phyloP scores from a whole-genome alignment of 2,888 invertebrate species.

The Carabus problematicus region DNA sequence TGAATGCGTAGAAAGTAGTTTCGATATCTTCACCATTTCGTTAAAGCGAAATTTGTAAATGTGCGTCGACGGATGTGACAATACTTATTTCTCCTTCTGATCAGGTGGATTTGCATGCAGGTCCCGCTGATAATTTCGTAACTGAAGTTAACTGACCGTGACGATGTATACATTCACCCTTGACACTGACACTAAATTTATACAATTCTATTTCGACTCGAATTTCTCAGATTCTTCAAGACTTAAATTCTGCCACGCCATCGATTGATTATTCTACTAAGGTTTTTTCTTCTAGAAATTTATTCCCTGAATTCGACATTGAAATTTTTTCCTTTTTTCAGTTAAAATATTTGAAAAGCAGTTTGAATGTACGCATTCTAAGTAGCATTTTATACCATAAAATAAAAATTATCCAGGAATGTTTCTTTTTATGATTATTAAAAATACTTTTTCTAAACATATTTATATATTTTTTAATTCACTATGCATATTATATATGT shows the following conservation, averaged over 20 bases:
- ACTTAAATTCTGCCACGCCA: conserved; percentile 1
- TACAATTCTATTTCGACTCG: conserved; percentile 27
- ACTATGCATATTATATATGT: no score
- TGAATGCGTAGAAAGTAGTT: conserved; percentile 20
- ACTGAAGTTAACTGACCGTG: conserved; percentile 33
- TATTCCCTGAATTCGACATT: conserved; percentile 21
- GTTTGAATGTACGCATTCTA: background rate
- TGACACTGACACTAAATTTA: conserved; percentile 38
- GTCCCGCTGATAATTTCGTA: conserved; percentile 25
- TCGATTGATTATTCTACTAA: background rate
- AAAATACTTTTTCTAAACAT: no score
- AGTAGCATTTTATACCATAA: background rate
- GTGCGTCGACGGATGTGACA: conserved; percentile 13
- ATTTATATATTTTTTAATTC: no score
- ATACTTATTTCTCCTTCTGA: conserved; percentile 19
- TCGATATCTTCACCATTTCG: conserved; percentile 12
- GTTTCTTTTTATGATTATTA: no score
- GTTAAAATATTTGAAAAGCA: background rate
- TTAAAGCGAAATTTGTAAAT: conserved; percentile 22
- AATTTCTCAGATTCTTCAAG: conserved; percentile 16
- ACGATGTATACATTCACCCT: conserved; percentile 30
- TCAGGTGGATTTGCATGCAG: conserved; percentile 26
- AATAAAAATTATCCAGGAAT: no score
- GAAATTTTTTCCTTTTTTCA: conserved; percentile 17
- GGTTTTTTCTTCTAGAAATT: conserved; percentile 1